A percentile compares a stretch with the other conserved stretches of the same genome.
Conservation (phyloP, 2,797 vertebrate genomes). For the Pelochelys cantorii region DNA sequence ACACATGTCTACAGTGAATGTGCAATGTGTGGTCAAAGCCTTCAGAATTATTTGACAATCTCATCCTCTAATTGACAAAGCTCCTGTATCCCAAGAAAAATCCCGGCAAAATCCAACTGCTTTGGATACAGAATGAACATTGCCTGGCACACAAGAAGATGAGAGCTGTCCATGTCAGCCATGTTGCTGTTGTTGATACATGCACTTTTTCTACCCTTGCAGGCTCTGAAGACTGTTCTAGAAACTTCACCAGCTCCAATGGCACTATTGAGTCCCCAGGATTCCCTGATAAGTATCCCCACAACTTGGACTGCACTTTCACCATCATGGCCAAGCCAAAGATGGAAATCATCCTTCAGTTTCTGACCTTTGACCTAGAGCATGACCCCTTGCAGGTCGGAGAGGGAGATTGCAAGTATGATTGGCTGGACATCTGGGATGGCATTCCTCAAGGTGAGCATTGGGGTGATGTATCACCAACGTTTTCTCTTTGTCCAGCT, state of each 20-base stretch:
- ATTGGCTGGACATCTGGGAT: slow-evolving; percentile 99
- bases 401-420: slow-evolving; percentile 97
- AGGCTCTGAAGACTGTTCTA: slow-evolving; percentile 98
- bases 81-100: neutral
- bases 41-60: neutral
- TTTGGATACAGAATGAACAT: neutral
- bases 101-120: neutral
- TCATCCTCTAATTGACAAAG: neutral
- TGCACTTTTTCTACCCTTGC: slow-evolving; percentile 36
- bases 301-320: slow-evolving; percentile 96
- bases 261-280: slow-evolving; percentile 96
- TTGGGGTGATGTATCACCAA: rapidly evolving
- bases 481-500: slow-evolving; percentile 1
- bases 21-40: neutral
- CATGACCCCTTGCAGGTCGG: slow-evolving; percentile 93
- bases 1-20: neutral
- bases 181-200: neutral
- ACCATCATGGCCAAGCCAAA: slow-evolving; percentile 94
- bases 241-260: slow-evolving; percentile 92
- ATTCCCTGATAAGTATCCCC: slow-evolving; percentile 98
- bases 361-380: slow-evolving; percentile 96
- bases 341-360: slow-evolving; percentile 95
- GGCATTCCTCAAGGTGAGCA: slow-evolving; percentile 93
- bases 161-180: neutral
- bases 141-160: neutral